Evolutionary conservation across 2,888 invertebrate genomes (phyloP).

Genomic region (Sesia bembeciformis): DNA sequence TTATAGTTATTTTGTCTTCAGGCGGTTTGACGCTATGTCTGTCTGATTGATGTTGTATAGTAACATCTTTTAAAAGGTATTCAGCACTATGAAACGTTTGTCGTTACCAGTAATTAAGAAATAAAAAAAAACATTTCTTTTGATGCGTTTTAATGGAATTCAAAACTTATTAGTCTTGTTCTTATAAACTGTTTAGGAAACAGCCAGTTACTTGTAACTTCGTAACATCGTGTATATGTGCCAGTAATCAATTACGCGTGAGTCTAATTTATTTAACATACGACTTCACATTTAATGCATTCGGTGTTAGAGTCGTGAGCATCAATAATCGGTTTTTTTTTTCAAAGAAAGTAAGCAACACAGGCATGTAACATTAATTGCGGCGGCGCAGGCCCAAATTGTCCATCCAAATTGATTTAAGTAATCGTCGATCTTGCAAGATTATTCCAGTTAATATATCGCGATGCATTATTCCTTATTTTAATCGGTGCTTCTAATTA

Average conservation of each 20-base stretch:
- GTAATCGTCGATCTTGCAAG: constrained; percentile 50
- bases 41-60: constrained; percentile 47
- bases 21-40: constrained; percentile 60
- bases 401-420: constrained; percentile 58
- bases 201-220: too few species aligned
- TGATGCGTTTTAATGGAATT: too few species aligned
- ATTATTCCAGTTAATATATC: constrained; percentile 46
- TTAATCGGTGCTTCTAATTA: constrained; percentile 25
- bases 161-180: too few species aligned
- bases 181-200: too few species aligned
- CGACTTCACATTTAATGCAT: constrained; percentile 51
- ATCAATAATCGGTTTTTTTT: constrained; percentile 45
- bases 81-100: constrained; percentile 25
- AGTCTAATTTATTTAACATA: constrained; percentile 51
- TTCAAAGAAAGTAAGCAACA: constrained; percentile 43
- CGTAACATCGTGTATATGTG: constrained; percentile 14
- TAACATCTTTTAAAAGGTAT: constrained; percentile 28
- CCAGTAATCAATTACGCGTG: constrained; percentile 41
- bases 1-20: constrained; percentile 54
- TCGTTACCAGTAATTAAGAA: constrained; percentile 10
- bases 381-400: constrained; percentile 34
- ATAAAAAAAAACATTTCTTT: background rate
- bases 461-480: constrained; percentile 44
- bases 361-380: constrained; percentile 56
- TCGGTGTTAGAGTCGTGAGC: constrained; percentile 51